Conservation (phyloP, 2,888 invertebrate genomes). For the Philhelius pedissequus region DNA sequence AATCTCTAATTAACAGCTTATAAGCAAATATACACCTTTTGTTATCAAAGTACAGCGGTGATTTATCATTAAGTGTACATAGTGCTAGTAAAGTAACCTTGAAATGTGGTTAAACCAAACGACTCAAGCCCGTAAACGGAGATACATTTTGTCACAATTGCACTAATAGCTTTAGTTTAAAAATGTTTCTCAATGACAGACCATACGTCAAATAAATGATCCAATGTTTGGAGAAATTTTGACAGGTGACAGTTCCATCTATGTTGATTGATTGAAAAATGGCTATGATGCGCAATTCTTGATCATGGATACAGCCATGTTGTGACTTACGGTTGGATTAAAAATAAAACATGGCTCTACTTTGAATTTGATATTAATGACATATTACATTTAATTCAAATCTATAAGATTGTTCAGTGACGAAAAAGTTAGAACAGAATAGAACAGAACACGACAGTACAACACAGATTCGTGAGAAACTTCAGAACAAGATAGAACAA, state of each 20-base stretch:
- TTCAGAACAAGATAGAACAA: no score
- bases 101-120: neutral
- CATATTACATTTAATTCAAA: no score
- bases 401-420: no score
- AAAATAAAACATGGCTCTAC: neutral
- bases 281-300: neutral
- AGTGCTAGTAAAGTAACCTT: neutral
- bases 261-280: neutral
- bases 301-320: neutral
- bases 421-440: no score
- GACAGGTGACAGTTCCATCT: slow-evolving; percentile 11
- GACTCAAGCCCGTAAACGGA: neutral
- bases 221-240: neutral
- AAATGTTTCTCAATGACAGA: neutral
- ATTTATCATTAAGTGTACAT: slow-evolving; percentile 3
- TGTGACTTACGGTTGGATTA: neutral
- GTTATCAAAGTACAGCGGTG: neutral
- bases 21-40: neutral
- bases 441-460: no score
- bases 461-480: no score
- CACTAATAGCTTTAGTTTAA: neutral
- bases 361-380: slow-evolving; percentile 14
- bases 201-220: neutral
- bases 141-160: slow-evolving; percentile 20
- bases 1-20: neutral